A percentile compares a stretch with the other conserved stretches of the same genome.
Conservation (phyloP, 2,113 vertebrate species). For the Hylia prasina region DNA sequence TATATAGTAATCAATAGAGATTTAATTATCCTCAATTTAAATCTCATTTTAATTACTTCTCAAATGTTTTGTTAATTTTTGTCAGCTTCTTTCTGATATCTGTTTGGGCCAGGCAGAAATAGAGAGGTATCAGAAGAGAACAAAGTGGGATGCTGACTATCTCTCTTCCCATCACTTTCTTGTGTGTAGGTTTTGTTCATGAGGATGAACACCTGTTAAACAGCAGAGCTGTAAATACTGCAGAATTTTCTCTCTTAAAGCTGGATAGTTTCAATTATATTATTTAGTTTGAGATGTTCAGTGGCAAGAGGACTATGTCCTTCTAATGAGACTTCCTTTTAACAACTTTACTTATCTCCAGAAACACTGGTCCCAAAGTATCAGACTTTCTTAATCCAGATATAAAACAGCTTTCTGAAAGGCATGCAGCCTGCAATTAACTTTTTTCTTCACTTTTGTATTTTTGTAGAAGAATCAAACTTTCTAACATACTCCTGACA, state of each 20-base stretch:
- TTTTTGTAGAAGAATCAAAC: neutral
- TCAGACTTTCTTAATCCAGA: neutral
- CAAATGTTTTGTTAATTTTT: constrained; percentile 39
- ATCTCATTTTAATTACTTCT: neutral
- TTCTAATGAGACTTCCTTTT: constrained; percentile 12
- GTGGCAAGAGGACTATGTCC: neutral
- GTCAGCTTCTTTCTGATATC: constrained; percentile 14
- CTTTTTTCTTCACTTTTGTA: neutral
- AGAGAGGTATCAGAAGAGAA: neutral
- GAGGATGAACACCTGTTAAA: neutral
- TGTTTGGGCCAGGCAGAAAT: constrained; percentile 10
- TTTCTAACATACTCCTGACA: neutral
- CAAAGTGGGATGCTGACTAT: neutral
- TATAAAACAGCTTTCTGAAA: constrained; percentile 6
- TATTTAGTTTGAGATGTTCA: neutral
- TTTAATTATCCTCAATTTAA: neutral
- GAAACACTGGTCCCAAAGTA: neutral
- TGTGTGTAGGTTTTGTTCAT: neutral
- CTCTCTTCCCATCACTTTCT: neutral
- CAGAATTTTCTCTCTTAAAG: neutral
- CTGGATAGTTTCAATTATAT: neutral
- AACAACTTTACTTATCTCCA: neutral
- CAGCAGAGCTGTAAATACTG: neutral
- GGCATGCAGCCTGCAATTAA: neutral
- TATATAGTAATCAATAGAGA: neutral